These are phyloP conservation scores for Agelas oroides DNA, from an alignment of 37 sponge, comb jelly and placozoan genomes.

Conservation along the genomic window DNA sequence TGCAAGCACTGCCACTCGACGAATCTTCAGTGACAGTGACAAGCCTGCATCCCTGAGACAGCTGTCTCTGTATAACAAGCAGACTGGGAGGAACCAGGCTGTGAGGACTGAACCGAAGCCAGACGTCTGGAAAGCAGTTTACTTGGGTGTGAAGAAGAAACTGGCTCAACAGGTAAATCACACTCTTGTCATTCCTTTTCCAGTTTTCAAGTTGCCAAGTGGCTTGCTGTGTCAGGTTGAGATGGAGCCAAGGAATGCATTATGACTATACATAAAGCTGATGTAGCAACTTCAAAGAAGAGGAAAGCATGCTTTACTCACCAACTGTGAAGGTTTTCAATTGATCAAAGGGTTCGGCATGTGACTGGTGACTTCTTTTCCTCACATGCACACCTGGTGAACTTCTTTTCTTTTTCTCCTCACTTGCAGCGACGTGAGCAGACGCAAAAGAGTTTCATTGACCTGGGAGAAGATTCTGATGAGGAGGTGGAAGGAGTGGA, in stretches of 20 bases:
- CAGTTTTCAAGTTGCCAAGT: not conserved
- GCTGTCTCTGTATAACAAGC: slow-evolving; percentile 11
- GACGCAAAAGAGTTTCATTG: slow-evolving; percentile 15
- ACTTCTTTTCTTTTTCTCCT: too few relatives aligned
- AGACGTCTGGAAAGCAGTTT: slow-evolving; percentile 61
- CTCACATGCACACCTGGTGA: too few relatives aligned
- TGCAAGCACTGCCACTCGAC: not conserved
- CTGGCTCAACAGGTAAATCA: not conserved
- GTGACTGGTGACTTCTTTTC: too few relatives aligned
- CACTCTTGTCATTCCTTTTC: not conserved
- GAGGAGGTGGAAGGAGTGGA: not conserved
- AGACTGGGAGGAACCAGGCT: slow-evolving; percentile 40
- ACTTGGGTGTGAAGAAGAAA: slow-evolving; percentile 17
- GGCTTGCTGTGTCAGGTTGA: not conserved
- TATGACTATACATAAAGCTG: not conserved
- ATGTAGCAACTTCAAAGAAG: too few relatives aligned
- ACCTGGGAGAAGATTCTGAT: not conserved
- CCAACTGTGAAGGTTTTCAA: too few relatives aligned
- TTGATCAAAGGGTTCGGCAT: too few relatives aligned
- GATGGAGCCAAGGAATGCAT: not conserved
- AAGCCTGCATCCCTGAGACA: not conserved
- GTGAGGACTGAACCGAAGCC: slow-evolving; percentile 45
- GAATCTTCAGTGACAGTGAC: not conserved
- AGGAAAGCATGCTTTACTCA: too few relatives aligned
- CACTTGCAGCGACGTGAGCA: too few relatives aligned